These are phyloP conservation scores for Antitype chi DNA, from an alignment of 2,888 invertebrate genomes.

Conservation along the genomic window DNA sequence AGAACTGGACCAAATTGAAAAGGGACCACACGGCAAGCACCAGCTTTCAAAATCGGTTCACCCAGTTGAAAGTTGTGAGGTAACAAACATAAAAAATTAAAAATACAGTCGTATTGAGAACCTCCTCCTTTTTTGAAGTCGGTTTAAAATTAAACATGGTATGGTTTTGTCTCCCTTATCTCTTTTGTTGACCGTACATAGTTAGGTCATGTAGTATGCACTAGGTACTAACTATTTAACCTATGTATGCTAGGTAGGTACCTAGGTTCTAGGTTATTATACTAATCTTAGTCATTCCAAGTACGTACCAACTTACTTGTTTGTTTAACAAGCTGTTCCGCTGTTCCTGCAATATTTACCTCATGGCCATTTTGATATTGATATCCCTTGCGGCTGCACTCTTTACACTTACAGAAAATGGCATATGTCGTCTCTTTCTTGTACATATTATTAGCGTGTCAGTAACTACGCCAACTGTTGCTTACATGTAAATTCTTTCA, in stretches of 20 bases:
- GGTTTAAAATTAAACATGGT: no score
- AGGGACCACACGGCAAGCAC: no score
- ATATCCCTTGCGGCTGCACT: slow-evolving; percentile 11
- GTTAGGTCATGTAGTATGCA: neutral
- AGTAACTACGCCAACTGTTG: neutral
- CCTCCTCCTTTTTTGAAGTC: no score
- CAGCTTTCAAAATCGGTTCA: no score
- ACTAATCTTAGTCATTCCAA: neutral
- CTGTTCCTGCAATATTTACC: slow-evolving; percentile 30
- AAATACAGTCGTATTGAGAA: no score
- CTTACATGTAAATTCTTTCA: neutral
- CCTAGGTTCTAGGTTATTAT: neutral
- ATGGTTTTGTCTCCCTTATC: no score
- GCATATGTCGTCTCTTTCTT: slow-evolving; percentile 10
- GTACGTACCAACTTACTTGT: neutral
- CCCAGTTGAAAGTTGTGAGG: no score
- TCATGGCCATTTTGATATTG: slow-evolving; percentile 1
- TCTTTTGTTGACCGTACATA: no score
- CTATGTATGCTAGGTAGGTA: no score
- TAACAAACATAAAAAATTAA: no score
- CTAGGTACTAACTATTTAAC: neutral
- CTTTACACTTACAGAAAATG: slow-evolving; percentile 6
- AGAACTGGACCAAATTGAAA: no score
- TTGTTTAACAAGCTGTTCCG: slow-evolving; percentile 10
- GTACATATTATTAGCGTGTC: slow-evolving; percentile 5